A percentile compares a stretch with the other conserved stretches of the same genome.
Conservation (phyloP, 2,888 invertebrate species). For the Podabrus alpinus region DNA sequence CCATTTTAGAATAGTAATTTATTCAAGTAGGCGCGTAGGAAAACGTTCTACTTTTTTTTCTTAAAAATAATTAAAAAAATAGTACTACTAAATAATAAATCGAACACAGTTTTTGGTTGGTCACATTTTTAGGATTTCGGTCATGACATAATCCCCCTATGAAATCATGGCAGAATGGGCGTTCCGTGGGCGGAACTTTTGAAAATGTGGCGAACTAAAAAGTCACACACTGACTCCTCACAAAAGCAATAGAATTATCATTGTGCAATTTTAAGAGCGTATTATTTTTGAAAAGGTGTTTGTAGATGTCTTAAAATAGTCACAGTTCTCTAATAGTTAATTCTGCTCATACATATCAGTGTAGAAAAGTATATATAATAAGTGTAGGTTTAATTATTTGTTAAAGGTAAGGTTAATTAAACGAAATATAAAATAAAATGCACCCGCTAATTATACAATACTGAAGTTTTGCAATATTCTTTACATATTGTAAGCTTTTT, state of each 20-base stretch:
- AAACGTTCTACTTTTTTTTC: neutral
- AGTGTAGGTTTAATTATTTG: constrained; percentile 19
- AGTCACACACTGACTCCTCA: neutral
- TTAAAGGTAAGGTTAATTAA: neutral
- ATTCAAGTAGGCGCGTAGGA: constrained; percentile 8
- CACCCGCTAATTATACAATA: constrained; percentile 1
- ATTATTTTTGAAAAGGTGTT: neutral
- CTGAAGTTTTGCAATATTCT: constrained; percentile 9
- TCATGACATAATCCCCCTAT: no score
- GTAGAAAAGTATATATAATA: constrained; percentile 17
- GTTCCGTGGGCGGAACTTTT: no score
- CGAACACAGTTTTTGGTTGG: neutral
- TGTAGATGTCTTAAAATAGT: neutral
- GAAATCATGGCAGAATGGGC: no score
- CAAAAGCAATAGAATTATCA: neutral
- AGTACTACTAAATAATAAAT: neutral
- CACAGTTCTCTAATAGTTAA: constrained; percentile 10
- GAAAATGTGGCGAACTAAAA: constrained; percentile 17
- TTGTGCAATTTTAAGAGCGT: neutral
- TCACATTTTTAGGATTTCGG: neutral
- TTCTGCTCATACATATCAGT: constrained; percentile 55
- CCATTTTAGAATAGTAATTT: constrained; percentile 42
- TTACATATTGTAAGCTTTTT: constrained; percentile 26
- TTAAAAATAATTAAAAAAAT: neutral
- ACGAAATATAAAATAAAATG: neutral